A percentile compares a stretch with the other conserved stretches of the same genome.
phyloP scores from a whole-genome alignment of 1,140 invertebrate genomes.

The Mylabris phalerata region DNA sequence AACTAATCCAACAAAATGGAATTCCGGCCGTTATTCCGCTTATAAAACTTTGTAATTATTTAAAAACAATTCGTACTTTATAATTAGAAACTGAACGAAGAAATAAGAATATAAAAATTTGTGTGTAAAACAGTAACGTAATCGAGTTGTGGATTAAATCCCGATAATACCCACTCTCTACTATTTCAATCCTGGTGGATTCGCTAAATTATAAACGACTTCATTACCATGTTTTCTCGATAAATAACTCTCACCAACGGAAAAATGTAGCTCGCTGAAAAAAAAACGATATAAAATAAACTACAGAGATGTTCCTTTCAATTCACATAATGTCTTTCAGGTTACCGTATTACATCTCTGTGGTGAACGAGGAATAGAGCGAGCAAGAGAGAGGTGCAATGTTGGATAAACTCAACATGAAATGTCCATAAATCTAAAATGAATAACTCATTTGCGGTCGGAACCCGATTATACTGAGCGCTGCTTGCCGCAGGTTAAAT shows the following conservation, averaged over 20 bases:
- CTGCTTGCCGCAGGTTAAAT: slow-evolving; percentile 30
- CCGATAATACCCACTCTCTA: slow-evolving; percentile 21
- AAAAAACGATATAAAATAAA: too few relatives aligned
- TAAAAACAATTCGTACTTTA: slow-evolving; percentile 35
- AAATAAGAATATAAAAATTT: slow-evolving; percentile 31
- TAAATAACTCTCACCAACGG: too few relatives aligned
- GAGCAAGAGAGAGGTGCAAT: too few relatives aligned
- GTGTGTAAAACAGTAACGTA: slow-evolving; percentile 27
- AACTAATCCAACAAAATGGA: slow-evolving; percentile 23
- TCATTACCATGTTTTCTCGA: slow-evolving; percentile 7
- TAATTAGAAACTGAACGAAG: slow-evolving; percentile 28
- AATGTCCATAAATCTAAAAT: slow-evolving; percentile 36
- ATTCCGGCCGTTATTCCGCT: slow-evolving; percentile 21
- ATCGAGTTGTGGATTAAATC: slow-evolving; percentile 34
- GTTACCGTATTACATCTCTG: too few relatives aligned
- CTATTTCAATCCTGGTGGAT: too few relatives aligned
- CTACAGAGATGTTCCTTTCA: too few relatives aligned
- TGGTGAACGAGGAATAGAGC: too few relatives aligned
- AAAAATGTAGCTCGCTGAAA: too few relatives aligned
- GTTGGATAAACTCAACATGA: slow-evolving; percentile 24
- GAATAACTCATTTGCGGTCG: slow-evolving; percentile 34
- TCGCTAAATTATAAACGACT: slow-evolving; percentile 26
- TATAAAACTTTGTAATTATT: slow-evolving; percentile 29
- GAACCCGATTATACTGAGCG: slow-evolving; percentile 33
- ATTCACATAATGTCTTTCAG: too few relatives aligned